Percentiles rank a stretch among this genome's conserved stretches.
These are phyloP conservation scores for Lamellibrachia satsuma DNA, from an alignment of 2,888 invertebrate genomes.

Conservation along the genomic window DNA sequence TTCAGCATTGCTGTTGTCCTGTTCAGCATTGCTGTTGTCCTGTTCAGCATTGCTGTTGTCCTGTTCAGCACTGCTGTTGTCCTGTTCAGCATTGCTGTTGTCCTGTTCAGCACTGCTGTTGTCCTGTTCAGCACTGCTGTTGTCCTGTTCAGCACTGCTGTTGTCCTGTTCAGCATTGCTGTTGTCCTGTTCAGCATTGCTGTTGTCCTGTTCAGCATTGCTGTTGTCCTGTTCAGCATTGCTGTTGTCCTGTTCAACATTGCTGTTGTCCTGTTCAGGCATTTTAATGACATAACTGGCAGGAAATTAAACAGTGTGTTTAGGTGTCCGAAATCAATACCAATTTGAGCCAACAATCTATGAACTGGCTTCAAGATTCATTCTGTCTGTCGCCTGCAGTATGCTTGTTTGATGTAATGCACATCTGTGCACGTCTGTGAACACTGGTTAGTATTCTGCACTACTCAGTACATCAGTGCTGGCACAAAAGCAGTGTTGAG, in stretches of 20 bases:
- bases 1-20: not conserved
- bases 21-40: not conserved
- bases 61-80: not conserved
- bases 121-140: not conserved
- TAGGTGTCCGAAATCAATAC: not conserved
- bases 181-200: not conserved
- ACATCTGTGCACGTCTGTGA: not conserved
- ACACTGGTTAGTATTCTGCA: not conserved
- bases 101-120: not conserved
- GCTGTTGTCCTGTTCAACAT: too few species aligned
- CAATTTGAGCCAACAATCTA: not conserved
- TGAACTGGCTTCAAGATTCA: not conserved
- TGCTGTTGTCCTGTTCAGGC: too few species aligned
- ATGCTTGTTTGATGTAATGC: not conserved
- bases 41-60: not conserved
- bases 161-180: not conserved
- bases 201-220: not conserved
- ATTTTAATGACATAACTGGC: slow-evolving; percentile 9
- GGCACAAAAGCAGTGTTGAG: too few species aligned
- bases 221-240: not conserved
- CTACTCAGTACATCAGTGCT: too few species aligned
- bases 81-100: too few species aligned
- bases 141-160: too few species aligned
- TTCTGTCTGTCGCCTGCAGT: not conserved
- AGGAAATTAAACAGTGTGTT: not conserved